A percentile compares a stretch with the other conserved stretches of the same genome.
These are phyloP conservation scores for Papilio xuthus DNA, from an alignment of 1,140 invertebrate genomes.

Conservation along the genomic window DNA sequence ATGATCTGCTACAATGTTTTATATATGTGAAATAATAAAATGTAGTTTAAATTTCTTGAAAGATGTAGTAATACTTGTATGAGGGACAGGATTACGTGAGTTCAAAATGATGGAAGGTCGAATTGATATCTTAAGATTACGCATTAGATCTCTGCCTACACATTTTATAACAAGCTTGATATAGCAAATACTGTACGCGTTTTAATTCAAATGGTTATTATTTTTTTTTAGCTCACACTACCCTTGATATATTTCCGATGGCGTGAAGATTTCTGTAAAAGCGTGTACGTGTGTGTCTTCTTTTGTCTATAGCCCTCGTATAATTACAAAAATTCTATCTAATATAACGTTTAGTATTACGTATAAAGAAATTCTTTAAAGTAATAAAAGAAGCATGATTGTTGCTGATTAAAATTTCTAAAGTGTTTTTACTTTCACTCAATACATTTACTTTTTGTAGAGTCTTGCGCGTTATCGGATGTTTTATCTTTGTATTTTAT, in stretches of 20 bases:
- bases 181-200: too few species aligned
- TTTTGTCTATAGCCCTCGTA: background rate
- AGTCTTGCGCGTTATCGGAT: constrained; percentile 21
- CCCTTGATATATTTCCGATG: too few species aligned
- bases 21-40: background rate
- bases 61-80: background rate
- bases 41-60: background rate
- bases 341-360: background rate
- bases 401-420: constrained; percentile 27
- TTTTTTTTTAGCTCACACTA: too few species aligned
- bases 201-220: too few species aligned
- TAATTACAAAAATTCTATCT: background rate
- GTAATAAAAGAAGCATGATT: constrained; percentile 7
- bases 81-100: background rate
- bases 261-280: background rate
- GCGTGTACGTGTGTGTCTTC: background rate
- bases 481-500: constrained; percentile 31
- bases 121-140: background rate
- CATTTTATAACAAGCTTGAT: background rate
- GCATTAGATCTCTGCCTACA: background rate
- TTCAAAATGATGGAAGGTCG: background rate
- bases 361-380: background rate
- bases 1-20: background rate
- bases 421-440: constrained; percentile 32
- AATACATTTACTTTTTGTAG: constrained; percentile 22